These are phyloP conservation scores for Labeo calbasu DNA, from an alignment of 2,797 vertebrate genomes.

Conservation along the genomic window DNA sequence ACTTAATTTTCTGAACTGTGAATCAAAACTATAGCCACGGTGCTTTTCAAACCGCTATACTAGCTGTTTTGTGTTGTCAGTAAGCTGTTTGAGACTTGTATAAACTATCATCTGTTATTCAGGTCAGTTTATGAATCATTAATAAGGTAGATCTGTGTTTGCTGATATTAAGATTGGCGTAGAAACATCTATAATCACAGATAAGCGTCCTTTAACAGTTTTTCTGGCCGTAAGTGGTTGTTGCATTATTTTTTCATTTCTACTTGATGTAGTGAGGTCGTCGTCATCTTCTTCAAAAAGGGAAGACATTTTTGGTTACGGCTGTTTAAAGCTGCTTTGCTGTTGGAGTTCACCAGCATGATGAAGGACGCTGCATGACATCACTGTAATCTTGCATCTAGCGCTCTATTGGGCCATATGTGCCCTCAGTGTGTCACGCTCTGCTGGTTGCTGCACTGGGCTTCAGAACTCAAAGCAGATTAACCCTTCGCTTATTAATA, in stretches of 20 bases:
- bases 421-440: slow-evolving; percentile 33
- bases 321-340: slow-evolving; percentile 53
- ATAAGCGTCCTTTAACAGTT: background rate
- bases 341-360: slow-evolving; percentile 36
- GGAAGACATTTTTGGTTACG: background rate
- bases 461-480: slow-evolving; percentile 48
- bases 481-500: slow-evolving; percentile 41
- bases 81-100: slow-evolving; percentile 24
- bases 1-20: slow-evolving; percentile 51
- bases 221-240: slow-evolving; percentile 1
- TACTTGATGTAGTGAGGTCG: background rate
- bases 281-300: slow-evolving; percentile 16
- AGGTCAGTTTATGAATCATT: background rate
- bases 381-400: slow-evolving; percentile 48
- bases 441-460: slow-evolving; percentile 15
- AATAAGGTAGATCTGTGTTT: background rate
- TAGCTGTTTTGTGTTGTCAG: slow-evolving; percentile 23
- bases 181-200: background rate
- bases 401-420: slow-evolving; percentile 50
- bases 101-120: slow-evolving; percentile 3
- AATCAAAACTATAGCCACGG: slow-evolving; percentile 32
- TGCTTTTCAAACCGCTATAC: slow-evolving; percentile 21
- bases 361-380: slow-evolving; percentile 59
- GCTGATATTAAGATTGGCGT: background rate
- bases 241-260: background rate